Percentiles rank a stretch among this genome's conserved stretches.
Evolutionary conservation across 1,140 invertebrate genomes (phyloP).

Genomic region (Macrosteles quadrilineatus): DNA sequence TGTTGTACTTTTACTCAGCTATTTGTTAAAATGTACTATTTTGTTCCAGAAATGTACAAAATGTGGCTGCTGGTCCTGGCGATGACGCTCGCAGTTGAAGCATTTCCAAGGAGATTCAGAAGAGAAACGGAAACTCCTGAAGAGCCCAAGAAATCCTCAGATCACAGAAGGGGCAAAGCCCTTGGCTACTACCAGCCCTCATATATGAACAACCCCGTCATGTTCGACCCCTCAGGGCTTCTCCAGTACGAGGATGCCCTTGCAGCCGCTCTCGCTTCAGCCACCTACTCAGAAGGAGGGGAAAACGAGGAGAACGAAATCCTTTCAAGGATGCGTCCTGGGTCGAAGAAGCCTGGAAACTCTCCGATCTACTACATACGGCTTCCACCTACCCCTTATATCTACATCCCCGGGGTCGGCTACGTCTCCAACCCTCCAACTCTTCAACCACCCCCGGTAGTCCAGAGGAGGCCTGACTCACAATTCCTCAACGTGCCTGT

Average conservation of each 20-base stretch:
- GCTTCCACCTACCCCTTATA: conserved; percentile 77
- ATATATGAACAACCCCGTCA: conserved; percentile 29
- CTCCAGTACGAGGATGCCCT: conserved; percentile 32
- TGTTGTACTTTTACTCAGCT: too few relatives aligned
- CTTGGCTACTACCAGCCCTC: conserved; percentile 23
- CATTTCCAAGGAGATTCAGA: neutral
- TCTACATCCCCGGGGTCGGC: conserved; percentile 76
- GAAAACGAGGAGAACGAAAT: conserved; percentile 34
- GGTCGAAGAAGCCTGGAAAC: conserved; percentile 51
- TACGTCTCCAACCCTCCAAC: conserved; percentile 70
- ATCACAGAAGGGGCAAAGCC: conserved; percentile 15
- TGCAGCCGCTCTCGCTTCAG: conserved; percentile 15
- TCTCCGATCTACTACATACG: conserved; percentile 83
- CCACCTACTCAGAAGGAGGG: neutral
- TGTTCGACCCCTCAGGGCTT: conserved; percentile 18
- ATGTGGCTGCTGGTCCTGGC: conserved; percentile 8
- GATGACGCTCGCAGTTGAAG: conserved; percentile 9
- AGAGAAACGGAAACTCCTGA: neutral
- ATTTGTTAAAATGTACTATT: too few relatives aligned
- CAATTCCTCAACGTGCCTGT: conserved; percentile 70
- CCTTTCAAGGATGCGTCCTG: conserved; percentile 32
- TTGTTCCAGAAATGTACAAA: conserved; percentile 21
- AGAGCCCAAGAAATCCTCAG: neutral
- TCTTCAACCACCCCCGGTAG: conserved; percentile 53
- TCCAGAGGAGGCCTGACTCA: conserved; percentile 37